phyloP scores from a whole-genome alignment of 1,140 invertebrate species.

The Pygmarrhopalites habei region DNA sequence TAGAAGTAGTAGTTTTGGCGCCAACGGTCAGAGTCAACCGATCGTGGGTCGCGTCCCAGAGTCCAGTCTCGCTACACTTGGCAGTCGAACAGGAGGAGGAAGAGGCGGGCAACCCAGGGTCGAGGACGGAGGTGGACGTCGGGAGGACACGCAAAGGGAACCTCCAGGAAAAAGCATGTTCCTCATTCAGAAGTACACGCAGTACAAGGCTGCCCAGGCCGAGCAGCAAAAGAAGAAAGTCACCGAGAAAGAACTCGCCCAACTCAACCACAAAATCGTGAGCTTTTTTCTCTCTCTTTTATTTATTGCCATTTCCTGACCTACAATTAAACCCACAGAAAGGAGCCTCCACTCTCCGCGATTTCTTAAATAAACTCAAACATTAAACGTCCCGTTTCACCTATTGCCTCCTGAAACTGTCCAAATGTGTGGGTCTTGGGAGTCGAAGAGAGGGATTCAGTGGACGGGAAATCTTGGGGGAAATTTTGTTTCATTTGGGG shows the following conservation, averaged over 20 bases:
- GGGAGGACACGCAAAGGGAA: neutral
- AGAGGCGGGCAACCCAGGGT: neutral
- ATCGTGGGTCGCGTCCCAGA: neutral
- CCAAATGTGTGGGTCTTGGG: too few relatives aligned
- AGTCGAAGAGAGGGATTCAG: too few relatives aligned
- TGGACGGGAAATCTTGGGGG: too few relatives aligned
- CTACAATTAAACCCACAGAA: neutral
- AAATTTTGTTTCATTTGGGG: too few relatives aligned
- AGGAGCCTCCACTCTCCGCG: neutral
- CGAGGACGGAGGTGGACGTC: neutral
- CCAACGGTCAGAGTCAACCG: neutral
- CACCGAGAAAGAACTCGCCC: conserved; percentile 72
- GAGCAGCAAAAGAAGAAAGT: conserved; percentile 69
- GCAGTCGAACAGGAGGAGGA: neutral
- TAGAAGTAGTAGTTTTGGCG: neutral
- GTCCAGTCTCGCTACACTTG: neutral
- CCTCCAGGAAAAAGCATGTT: conserved; percentile 54
- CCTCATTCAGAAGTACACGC: conserved; percentile 80
- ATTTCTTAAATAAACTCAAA: neutral
- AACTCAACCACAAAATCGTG: conserved; percentile 83
- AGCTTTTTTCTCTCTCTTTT: conserved; percentile 49
- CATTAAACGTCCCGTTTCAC: too few relatives aligned
- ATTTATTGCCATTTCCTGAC: conserved; percentile 21
- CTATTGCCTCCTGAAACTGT: too few relatives aligned
- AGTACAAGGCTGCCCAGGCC: conserved; percentile 72